phyloP scores from a whole-genome alignment of 2,888 invertebrate genomes.

The Carabus problematicus region DNA sequence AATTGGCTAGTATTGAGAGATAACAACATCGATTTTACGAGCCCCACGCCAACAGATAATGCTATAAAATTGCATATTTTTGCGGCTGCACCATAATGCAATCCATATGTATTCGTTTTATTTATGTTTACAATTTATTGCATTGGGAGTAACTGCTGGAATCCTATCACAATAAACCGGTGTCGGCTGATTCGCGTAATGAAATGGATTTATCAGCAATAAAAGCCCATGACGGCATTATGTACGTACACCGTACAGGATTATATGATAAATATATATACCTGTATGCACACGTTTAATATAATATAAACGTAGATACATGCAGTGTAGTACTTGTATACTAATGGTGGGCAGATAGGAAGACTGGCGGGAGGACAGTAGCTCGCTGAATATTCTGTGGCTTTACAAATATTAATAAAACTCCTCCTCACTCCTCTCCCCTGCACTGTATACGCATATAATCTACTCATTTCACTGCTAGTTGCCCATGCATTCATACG shows the following conservation, averaged over 20 bases:
- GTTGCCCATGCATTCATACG: no score
- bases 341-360: no score
- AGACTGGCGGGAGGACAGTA: no score
- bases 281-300: background rate
- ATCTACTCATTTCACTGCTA: no score
- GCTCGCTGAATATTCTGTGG: no score
- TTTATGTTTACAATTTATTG: slow-evolving; percentile 4
- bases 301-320: no score
- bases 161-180: slow-evolving; percentile 10
- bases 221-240: slow-evolving; percentile 6
- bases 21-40: slow-evolving; percentile 13
- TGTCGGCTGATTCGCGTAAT: slow-evolving; percentile 5
- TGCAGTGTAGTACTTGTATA: no score
- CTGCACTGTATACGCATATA: no score
- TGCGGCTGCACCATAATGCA: background rate
- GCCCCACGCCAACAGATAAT: slow-evolving; percentile 11
- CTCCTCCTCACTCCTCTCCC: no score
- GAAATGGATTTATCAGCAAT: slow-evolving; percentile 16
- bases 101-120: slow-evolving; percentile 6
- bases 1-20: slow-evolving; percentile 8
- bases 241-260: background rate
- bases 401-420: no score
- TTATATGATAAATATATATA: slow-evolving; percentile 12
- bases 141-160: background rate
- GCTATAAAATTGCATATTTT: slow-evolving; percentile 15